Conservation (phyloP, 2,113 vertebrate genomes). For the Solea senegalensis region DNA sequence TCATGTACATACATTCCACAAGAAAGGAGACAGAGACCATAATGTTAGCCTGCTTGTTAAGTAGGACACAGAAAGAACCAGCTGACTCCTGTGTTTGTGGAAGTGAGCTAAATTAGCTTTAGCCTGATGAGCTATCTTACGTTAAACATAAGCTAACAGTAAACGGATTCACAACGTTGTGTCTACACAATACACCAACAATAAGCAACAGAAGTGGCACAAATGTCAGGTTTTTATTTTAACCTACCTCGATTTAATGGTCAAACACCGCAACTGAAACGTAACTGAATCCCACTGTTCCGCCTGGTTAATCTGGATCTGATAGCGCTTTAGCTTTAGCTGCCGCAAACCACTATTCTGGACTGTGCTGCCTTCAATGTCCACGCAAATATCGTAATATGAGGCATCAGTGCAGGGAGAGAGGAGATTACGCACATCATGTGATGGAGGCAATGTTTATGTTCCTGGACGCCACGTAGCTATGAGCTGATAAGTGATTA, state of each 20-base stretch:
- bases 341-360: not conserved
- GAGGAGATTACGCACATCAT: too few species aligned
- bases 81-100: not conserved
- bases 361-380: constrained; percentile 3
- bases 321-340: not conserved
- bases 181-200: not conserved
- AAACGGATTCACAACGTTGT: not conserved
- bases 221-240: not conserved
- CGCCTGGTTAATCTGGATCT: constrained; percentile 25
- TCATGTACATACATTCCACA: not conserved
- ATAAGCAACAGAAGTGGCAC: not conserved
- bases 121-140: constrained; percentile 23
- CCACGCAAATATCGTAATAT: not conserved
- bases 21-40: constrained; percentile 2
- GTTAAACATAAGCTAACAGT: not conserved
- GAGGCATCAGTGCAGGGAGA: too few species aligned
- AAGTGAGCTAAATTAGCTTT: constrained; percentile 22
- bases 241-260: constrained; percentile 31
- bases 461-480: too few species aligned
- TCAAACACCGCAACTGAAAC: not conserved
- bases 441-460: too few species aligned
- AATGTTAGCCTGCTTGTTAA: constrained; percentile 10
- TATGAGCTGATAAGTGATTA: too few species aligned
- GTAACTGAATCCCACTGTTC: not conserved
- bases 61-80: not conserved